Evolutionary conservation across 2,113 vertebrate genomes (phyloP).

Genomic region (Notarius quadriscutis): DNA sequence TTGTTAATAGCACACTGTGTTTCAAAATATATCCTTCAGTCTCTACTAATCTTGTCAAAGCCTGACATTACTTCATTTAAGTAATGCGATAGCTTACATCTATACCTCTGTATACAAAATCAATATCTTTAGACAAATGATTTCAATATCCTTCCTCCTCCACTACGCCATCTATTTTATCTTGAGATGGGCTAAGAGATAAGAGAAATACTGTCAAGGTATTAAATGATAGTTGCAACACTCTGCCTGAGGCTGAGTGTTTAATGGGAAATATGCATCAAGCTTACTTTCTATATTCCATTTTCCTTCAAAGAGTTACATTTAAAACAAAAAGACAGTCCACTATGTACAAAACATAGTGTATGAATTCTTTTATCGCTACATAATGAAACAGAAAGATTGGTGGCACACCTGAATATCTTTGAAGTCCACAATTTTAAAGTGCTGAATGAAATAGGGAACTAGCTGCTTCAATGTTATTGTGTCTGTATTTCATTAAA

Average conservation of each 20-base stretch:
- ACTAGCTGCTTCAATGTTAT: not conserved
- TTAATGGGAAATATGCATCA: constrained; percentile 49
- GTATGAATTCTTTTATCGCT: constrained; percentile 12
- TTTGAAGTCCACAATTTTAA: too few relatives aligned
- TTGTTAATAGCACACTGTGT: not conserved
- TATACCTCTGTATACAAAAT: not conserved
- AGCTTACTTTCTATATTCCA: constrained; percentile 39
- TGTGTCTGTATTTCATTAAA: not conserved
- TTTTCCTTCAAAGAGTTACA: constrained; percentile 31
- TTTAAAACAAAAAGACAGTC: constrained; percentile 48
- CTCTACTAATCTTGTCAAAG: not conserved
- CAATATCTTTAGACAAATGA: not conserved
- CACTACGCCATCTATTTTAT: not conserved
- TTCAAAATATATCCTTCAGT: not conserved
- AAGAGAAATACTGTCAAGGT: constrained; percentile 21
- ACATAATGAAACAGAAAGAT: not conserved
- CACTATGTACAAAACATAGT: constrained; percentile 2
- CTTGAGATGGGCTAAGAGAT: constrained; percentile 14
- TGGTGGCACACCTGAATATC: too few relatives aligned
- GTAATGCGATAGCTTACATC: not conserved
- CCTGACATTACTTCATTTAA: not conserved
- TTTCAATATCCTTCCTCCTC: not conserved
- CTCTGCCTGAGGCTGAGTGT: constrained; percentile 15
- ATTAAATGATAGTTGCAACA: constrained; percentile 30
- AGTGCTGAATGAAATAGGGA: not conserved